These are phyloP conservation scores for Pristis pectinata DNA, from an alignment of 2,797 vertebrate genomes.

Conservation along the genomic window DNA sequence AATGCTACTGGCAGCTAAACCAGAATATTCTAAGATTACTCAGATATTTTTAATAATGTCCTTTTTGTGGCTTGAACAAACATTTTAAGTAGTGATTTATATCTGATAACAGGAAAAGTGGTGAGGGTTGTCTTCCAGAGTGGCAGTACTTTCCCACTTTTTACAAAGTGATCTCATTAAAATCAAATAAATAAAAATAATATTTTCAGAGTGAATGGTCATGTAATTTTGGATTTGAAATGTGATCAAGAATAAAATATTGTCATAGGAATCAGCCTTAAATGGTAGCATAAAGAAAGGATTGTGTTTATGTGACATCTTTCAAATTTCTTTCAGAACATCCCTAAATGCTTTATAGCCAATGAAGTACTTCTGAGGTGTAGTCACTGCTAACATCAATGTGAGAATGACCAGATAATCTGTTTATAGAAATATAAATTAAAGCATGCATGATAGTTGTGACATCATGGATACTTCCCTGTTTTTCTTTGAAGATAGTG, in stretches of 20 bases:
- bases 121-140: not conserved
- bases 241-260: conserved; percentile 15
- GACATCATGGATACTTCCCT: no score
- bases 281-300: not conserved
- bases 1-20: not conserved
- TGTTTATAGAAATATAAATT: no score
- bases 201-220: not conserved
- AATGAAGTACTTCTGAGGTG: no score
- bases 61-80: not conserved
- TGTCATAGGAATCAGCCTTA: not conserved
- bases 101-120: not conserved
- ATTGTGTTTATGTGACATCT: no score
- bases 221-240: conserved; percentile 5
- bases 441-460: no score
- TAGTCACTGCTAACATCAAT: no score
- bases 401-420: no score
- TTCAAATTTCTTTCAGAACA: no score
- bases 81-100: not conserved
- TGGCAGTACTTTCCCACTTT: not conserved
- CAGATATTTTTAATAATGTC: not conserved
- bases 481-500: no score
- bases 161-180: not conserved
- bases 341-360: no score
- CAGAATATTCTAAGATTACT: not conserved
- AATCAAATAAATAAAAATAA: not conserved